phyloP scores from a whole-genome alignment of 2,113 vertebrate species.

The Ictalurus furcatus region DNA sequence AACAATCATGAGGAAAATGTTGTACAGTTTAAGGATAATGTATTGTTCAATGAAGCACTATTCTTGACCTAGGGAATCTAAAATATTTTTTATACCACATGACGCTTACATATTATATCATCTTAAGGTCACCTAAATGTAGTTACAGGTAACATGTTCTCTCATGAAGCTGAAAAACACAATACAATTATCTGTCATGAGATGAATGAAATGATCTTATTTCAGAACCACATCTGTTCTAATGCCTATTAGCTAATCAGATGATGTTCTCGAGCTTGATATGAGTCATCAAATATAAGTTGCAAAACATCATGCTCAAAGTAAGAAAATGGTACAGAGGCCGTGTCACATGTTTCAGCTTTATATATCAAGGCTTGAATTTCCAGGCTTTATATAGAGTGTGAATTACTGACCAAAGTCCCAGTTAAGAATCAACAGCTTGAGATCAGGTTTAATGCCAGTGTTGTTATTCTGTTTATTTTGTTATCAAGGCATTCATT shows the following conservation, averaged over 20 bases:
- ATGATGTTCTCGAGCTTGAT: neutral
- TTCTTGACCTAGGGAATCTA: neutral
- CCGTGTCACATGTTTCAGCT: constrained; percentile 1
- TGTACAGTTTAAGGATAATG: neutral
- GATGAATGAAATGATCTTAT: neutral
- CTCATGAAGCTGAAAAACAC: neutral
- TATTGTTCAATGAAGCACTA: neutral
- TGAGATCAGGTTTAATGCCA: neutral
- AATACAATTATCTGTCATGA: neutral
- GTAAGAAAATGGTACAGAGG: neutral
- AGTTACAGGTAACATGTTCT: neutral
- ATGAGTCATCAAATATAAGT: neutral
- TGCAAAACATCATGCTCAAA: neutral
- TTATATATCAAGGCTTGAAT: constrained; percentile 4
- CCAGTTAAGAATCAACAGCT: neutral
- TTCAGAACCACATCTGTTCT: neutral
- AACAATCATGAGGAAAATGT: neutral
- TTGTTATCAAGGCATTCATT: neutral
- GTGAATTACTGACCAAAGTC: neutral
- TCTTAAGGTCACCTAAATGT: neutral
- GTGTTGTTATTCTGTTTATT: neutral
- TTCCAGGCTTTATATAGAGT: neutral
- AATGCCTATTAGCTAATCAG: neutral
- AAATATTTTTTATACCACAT: neutral
- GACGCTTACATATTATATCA: neutral